Conservation (phyloP, 2,113 vertebrate genomes). For the Petromus typicus region DNA sequence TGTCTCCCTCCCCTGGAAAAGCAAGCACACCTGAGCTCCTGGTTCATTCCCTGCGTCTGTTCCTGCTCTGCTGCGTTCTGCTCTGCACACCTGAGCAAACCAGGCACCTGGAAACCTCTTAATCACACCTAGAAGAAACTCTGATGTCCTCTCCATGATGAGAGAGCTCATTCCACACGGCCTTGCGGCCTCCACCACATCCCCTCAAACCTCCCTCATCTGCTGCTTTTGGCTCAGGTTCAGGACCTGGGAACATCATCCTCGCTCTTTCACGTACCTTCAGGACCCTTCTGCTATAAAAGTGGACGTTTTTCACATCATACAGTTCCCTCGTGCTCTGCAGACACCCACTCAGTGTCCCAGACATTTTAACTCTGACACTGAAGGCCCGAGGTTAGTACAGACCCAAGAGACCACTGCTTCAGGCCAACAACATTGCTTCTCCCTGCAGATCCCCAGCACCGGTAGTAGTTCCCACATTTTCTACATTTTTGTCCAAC, state of each 20-base stretch:
- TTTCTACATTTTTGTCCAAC: too few relatives aligned
- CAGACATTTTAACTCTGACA: neutral
- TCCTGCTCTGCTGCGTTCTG: neutral
- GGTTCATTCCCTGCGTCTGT: neutral
- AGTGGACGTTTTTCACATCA: neutral
- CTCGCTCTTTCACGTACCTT: neutral
- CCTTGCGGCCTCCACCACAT: neutral
- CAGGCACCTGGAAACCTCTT: neutral
- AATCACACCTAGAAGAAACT: neutral
- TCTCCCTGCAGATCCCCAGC: neutral
- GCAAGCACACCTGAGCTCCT: neutral
- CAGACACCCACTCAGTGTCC: neutral
- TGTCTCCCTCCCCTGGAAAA: too few relatives aligned
- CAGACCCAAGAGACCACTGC: neutral
- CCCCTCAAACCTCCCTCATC: neutral
- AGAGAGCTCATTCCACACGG: neutral
- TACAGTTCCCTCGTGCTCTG: neutral
- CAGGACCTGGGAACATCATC: too few relatives aligned
- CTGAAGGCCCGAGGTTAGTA: neutral
- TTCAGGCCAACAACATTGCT: neutral
- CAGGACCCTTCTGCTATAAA: neutral
- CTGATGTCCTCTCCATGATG: neutral
- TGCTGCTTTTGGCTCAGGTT: neutral
- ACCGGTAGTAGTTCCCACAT: too few relatives aligned
- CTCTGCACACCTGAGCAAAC: neutral